These are phyloP conservation scores for Notocelia uddmanniana DNA, from an alignment of 2,888 invertebrate genomes.

Conservation along the genomic window DNA sequence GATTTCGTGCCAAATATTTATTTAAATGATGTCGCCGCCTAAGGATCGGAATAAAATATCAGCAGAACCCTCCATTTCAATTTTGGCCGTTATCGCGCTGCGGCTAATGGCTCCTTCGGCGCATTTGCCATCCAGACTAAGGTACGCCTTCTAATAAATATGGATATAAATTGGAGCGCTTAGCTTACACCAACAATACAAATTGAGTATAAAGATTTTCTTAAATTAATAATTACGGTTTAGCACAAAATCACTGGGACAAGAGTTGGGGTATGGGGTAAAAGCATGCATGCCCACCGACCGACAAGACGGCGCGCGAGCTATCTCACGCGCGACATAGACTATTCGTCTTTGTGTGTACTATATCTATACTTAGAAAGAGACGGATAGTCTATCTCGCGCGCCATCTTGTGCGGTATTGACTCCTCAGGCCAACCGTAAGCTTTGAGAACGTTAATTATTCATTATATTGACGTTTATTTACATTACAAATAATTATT, in stretches of 20 bases:
- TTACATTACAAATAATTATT: neutral
- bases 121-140: conserved; percentile 53
- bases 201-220: conserved; percentile 59
- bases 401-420: too few relatives aligned
- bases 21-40: conserved; percentile 66
- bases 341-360: too few relatives aligned
- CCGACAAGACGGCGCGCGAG: too few relatives aligned
- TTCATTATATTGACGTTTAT: too few relatives aligned
- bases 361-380: too few relatives aligned
- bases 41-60: conserved; percentile 66
- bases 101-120: conserved; percentile 61
- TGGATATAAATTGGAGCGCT: conserved; percentile 62
- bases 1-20: conserved; percentile 68
- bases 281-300: conserved; percentile 19
- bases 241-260: conserved; percentile 49
- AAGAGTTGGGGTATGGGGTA: conserved; percentile 13
- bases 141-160: conserved; percentile 64
- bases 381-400: too few relatives aligned
- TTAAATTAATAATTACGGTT: conserved; percentile 55
- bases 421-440: conserved; percentile 6
- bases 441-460: neutral
- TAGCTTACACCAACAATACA: conserved; percentile 58
- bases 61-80: conserved; percentile 57
- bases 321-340: too few relatives aligned
- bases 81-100: conserved; percentile 61